Percentiles rank a stretch among this genome's conserved stretches.
Evolutionary conservation across 2,888 invertebrate species (phyloP).

Genomic region (Diaprepes abbreviatus): DNA sequence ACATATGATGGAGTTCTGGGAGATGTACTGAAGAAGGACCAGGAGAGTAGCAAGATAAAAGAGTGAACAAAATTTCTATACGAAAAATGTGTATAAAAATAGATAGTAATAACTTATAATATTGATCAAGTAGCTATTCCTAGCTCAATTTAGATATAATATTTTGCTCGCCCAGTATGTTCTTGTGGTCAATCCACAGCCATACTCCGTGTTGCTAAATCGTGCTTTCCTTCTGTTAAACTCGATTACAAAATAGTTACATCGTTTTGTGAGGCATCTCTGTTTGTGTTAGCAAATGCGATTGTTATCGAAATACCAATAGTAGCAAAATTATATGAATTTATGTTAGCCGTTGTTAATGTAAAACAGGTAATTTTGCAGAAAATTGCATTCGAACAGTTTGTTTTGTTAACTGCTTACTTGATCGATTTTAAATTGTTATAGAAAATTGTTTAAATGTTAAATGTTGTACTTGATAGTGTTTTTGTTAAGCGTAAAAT

Average conservation of each 20-base stretch:
- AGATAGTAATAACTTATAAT: too few relatives aligned
- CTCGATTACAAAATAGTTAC: slow-evolving; percentile 36
- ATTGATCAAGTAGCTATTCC: too few relatives aligned
- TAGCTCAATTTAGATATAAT: too few relatives aligned
- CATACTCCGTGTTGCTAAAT: slow-evolving; percentile 15
- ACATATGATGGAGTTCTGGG: too few relatives aligned
- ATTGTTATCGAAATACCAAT: slow-evolving; percentile 45
- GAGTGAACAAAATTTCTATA: too few relatives aligned
- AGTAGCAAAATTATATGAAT: slow-evolving; percentile 47
- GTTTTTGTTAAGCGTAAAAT: slow-evolving; percentile 6
- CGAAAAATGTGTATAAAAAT: too few relatives aligned
- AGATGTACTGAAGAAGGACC: too few relatives aligned
- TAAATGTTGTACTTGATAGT: slow-evolving; percentile 5
- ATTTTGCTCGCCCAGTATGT: slow-evolving; percentile 12
- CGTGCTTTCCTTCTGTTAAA: slow-evolving; percentile 39
- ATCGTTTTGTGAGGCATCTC: slow-evolving; percentile 36
- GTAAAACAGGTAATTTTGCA: slow-evolving; percentile 31
- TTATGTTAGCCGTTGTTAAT: slow-evolving; percentile 26
- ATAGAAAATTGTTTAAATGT: slow-evolving; percentile 28
- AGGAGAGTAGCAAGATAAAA: too few relatives aligned
- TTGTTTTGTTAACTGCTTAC: slow-evolving; percentile 30
- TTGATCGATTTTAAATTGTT: slow-evolving; percentile 33
- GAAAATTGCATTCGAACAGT: slow-evolving; percentile 25
- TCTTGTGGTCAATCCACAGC: slow-evolving; percentile 23
- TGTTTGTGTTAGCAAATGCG: slow-evolving; percentile 30